Evolutionary conservation across 2,797 vertebrate genomes (phyloP).

Genomic region (Neosilurus hyrtlii): DNA sequence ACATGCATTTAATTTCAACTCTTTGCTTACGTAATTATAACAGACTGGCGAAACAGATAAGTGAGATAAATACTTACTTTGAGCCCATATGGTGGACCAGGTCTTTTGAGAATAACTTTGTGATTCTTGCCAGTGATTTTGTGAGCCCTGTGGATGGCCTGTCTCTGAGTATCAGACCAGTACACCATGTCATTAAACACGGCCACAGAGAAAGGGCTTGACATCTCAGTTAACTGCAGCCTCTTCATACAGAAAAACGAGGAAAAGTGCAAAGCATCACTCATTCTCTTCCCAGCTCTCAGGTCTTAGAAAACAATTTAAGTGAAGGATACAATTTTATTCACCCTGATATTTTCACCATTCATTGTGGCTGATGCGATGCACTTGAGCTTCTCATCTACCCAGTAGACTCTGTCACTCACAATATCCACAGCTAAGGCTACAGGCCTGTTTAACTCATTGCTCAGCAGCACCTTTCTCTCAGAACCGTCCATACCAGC

Average conservation of each 20-base stretch:
- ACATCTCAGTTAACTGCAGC: constrained; percentile 78
- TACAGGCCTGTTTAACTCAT: constrained; percentile 82
- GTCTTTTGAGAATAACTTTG: constrained; percentile 80
- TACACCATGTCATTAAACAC: constrained; percentile 85
- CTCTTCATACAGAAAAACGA: constrained; percentile 64
- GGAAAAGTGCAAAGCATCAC: neutral
- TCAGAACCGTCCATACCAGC: constrained; percentile 86
- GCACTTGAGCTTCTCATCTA: constrained; percentile 83
- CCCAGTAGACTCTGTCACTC: constrained; percentile 84
- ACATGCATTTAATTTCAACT: neutral
- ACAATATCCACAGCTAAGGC: constrained; percentile 80
- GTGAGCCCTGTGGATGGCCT: constrained; percentile 78
- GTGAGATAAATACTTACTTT: constrained; percentile 71
- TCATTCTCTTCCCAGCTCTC: no score
- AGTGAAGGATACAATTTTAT: neutral
- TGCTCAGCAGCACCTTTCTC: constrained; percentile 72
- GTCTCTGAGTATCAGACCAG: constrained; percentile 84
- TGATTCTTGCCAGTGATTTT: constrained; percentile 84
- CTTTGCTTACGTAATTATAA: neutral
- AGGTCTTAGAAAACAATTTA: no score
- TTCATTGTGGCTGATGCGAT: constrained; percentile 81
- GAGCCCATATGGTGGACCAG: constrained; percentile 82
- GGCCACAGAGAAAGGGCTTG: constrained; percentile 78
- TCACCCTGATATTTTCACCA: constrained; percentile 78
- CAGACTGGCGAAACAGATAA: no score